These are phyloP conservation scores for Asobara japonica DNA, from an alignment of 1,140 invertebrate species.

Conservation along the genomic window DNA sequence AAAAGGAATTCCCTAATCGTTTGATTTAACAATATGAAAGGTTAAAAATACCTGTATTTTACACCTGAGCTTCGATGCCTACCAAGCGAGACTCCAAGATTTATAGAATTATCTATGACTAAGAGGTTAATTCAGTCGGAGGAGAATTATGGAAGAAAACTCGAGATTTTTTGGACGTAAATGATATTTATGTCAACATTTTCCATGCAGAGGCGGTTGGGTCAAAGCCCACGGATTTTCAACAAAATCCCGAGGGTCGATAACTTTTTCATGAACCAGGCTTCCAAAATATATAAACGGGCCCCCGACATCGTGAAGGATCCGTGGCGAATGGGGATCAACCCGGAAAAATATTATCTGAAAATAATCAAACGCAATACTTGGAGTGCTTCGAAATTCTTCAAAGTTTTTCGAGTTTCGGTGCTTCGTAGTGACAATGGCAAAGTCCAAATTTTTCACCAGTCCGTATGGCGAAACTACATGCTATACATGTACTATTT, in stretches of 20 bases:
- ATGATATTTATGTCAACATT: conserved; percentile 45
- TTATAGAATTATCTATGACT: conserved; percentile 9
- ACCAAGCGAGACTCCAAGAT: no score
- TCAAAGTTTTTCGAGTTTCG: no score
- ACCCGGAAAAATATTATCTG: background rate
- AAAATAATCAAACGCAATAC: background rate
- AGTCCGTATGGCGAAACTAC: no score
- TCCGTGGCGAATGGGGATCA: conserved; percentile 34
- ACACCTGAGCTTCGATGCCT: conserved; percentile 23
- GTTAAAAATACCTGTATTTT: background rate
- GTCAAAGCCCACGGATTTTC: conserved; percentile 24
- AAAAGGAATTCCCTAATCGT: conserved; percentile 25
- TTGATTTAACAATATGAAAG: conserved; percentile 29
- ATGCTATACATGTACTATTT: no score
- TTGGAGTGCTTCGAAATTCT: no score
- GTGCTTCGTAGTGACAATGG: no score
- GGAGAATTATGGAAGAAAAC: background rate
- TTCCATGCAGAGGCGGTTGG: conserved; percentile 32
- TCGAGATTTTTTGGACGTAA: conserved; percentile 15
- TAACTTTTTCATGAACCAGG: conserved; percentile 28
- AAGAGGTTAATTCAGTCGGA: background rate
- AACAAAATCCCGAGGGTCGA: conserved; percentile 25
- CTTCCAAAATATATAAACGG: conserved; percentile 23
- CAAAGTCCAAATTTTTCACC: no score
- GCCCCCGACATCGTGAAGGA: conserved; percentile 29